Base-by-base conservation (phyloP, 2,888 invertebrate species). In the Steinernema carpocapsae region DNA sequence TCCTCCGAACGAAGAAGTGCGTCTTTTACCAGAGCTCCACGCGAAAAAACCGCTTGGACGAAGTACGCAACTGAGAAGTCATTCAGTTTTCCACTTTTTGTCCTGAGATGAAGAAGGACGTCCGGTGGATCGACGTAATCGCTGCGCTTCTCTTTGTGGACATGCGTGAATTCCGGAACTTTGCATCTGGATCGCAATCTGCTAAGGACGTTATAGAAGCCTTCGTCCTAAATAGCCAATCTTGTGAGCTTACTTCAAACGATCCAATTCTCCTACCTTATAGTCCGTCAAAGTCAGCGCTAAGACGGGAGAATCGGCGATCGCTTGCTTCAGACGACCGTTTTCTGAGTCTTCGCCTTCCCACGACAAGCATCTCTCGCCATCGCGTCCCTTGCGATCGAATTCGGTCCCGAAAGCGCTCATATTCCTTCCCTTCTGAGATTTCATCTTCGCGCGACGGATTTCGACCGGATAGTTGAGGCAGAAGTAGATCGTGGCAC, bases 11-110 rank as follows among this genome's bases (percentile, higher is more conserved):
- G 45, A 46, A 81, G 46, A 52, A 80, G 42, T 37, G 75, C 76
- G 46, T 81, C 80, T 48, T 76, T 77, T 45, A 78, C 72, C 29
- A 73, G 52, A 6, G 78, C 72, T 6, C 80, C 80, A 17, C 79
- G 74, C 17, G 79, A 74, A 22, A 79, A n/a, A 37, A 79, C 46
- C 12, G 79, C 79, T 22, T 76, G 73, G 19, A 79, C 37, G 71
- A 80, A 75, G 52, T 79, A 79, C 45, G 24, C 22, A 24, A 79
- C 71, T 12, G 77, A 64, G n/a, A 73, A 80, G 37, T 78, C 59
- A 42, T 72, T 51, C 14, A 51, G 51, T 6, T 19, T 10, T 6
- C 6, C 7, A 10, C 7, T 10, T 51, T 51, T 19, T 6, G 7
- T 10, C 51, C 19, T 56, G 10, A 56, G 26, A 14, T 26, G 12